Base-by-base conservation (phyloP, 2,888 invertebrate genomes). In the Erannis defoliaria region DNA sequence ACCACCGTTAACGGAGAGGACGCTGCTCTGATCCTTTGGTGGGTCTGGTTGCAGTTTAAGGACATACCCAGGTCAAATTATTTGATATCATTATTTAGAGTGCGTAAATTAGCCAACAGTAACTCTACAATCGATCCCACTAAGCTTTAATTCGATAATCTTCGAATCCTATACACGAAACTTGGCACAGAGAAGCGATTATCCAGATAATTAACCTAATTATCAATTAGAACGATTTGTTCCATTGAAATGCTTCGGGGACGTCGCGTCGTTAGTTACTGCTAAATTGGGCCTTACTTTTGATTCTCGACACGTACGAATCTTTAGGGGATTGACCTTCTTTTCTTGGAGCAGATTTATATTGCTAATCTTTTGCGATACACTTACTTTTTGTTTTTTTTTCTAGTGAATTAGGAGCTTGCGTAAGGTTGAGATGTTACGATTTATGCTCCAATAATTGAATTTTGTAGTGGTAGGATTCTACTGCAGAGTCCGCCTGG, bases 301-400 rank as follows among this genome's bases (percentile, higher is more conserved):
- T 43, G 29, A 70, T 55, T 64, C 67, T 35, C 18, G 16, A 38
- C 69, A 66, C 69, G 69, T 58, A 53, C 40, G 43, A 48, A 45
- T 62, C 59, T 46, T 62, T 63, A 58, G 50, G 40, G 60, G 33
- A 48, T 62, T 62, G 59, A 45, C 55, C 50, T 61, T 67, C 62
- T 66, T 46, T 67, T 62, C 46, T 64, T 64, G 18, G 42, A 62
- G 26, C 64, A 50, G 68, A 69, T 69, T 68, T 66, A 66, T 64
- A 49, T 57, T 42, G 43, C 42, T 66, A 68, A 60, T 68, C 55
- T 51, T 23, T 40, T 23, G 51, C 19, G 40, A 51, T 55, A 55
- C 55, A 46, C 45, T 51, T 43, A 37, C 53, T 55, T 46, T 48
- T 29, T 23, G 45, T 42, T 43, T 37, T 37, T 31, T 26, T 49